These are phyloP conservation scores for Drosophila athabasca DNA, from an alignment of 1,140 invertebrate species.

Conservation along the genomic window DNA sequence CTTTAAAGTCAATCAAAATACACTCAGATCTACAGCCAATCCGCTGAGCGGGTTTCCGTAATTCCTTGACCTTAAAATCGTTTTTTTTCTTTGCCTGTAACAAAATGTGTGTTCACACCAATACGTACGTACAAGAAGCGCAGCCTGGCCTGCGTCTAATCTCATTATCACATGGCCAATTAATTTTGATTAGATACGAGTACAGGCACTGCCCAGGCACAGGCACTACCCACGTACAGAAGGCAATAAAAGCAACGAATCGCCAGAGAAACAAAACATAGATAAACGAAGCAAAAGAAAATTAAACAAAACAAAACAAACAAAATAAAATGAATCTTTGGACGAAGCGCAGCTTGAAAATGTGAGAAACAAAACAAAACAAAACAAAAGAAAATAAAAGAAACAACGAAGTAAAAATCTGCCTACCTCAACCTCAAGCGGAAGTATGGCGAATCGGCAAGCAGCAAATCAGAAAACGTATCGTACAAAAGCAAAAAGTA, in stretches of 20 bases:
- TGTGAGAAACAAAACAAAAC: slow-evolving; percentile 37
- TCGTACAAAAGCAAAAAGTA: slow-evolving; percentile 33
- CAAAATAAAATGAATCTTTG: slow-evolving; percentile 37
- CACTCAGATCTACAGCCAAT: not conserved
- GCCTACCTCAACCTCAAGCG: slow-evolving; percentile 52
- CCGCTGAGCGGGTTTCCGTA: slow-evolving; percentile 50
- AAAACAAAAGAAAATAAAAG: too few species aligned
- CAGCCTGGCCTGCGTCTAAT: slow-evolving; percentile 40
- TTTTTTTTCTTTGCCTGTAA: too few species aligned
- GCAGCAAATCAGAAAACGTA: slow-evolving; percentile 43
- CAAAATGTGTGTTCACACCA: not conserved
- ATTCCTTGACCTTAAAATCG: slow-evolving; percentile 64
- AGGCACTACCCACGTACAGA: slow-evolving; percentile 13
- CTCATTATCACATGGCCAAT: slow-evolving; percentile 77
- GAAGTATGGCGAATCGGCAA: slow-evolving; percentile 57
- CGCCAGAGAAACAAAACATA: slow-evolving; percentile 8
- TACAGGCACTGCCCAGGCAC: slow-evolving; percentile 12
- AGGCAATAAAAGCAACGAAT: slow-evolving; percentile 20
- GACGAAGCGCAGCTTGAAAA: slow-evolving; percentile 60
- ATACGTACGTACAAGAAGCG: not conserved
- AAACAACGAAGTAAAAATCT: slow-evolving; percentile 48
- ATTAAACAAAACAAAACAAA: slow-evolving; percentile 41
- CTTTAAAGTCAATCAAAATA: too few species aligned
- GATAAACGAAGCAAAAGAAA: slow-evolving; percentile 17
- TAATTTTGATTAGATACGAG: slow-evolving; percentile 68